These are phyloP conservation scores for Campaea margaritaria DNA, from an alignment of 2,888 invertebrate genomes.

Conservation along the genomic window DNA sequence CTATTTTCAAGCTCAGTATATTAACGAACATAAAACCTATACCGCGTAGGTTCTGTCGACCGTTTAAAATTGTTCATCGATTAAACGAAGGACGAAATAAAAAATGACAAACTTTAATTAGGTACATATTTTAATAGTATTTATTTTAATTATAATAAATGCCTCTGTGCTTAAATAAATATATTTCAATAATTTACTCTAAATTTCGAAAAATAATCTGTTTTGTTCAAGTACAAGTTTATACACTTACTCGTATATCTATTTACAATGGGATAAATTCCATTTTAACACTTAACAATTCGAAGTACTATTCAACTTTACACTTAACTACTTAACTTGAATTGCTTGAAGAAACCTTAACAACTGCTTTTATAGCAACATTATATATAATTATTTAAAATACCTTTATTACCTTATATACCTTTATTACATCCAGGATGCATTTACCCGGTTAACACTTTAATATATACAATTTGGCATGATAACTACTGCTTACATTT, in stretches of 20 bases:
- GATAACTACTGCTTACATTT: neutral
- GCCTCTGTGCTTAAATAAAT: slow-evolving; percentile 50
- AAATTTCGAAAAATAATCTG: slow-evolving; percentile 27
- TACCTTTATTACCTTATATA: too few relatives aligned
- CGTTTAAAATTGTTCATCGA: neutral
- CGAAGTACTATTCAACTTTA: neutral
- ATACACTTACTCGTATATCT: too few relatives aligned
- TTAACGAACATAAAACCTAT: too few relatives aligned
- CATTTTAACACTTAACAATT: too few relatives aligned
- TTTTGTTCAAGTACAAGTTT: slow-evolving; percentile 34
- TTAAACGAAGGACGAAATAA: neutral
- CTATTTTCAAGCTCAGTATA: slow-evolving; percentile 32
- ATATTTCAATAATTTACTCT: slow-evolving; percentile 1
- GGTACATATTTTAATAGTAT: slow-evolving; percentile 22
- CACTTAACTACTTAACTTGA: neutral
- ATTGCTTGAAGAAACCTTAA: too few relatives aligned
- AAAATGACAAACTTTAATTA: neutral
- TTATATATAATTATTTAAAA: too few relatives aligned
- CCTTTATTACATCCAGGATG: neutral
- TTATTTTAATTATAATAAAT: slow-evolving; percentile 55
- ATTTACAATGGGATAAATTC: too few relatives aligned
- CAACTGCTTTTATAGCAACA: too few relatives aligned
- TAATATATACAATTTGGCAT: slow-evolving; percentile 16
- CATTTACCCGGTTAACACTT: neutral
- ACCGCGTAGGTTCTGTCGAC: too few relatives aligned